Percentiles rank a stretch among this genome's conserved stretches.
Conservation (phyloP, 1,140 invertebrate species). For the Sipha flava region DNA sequence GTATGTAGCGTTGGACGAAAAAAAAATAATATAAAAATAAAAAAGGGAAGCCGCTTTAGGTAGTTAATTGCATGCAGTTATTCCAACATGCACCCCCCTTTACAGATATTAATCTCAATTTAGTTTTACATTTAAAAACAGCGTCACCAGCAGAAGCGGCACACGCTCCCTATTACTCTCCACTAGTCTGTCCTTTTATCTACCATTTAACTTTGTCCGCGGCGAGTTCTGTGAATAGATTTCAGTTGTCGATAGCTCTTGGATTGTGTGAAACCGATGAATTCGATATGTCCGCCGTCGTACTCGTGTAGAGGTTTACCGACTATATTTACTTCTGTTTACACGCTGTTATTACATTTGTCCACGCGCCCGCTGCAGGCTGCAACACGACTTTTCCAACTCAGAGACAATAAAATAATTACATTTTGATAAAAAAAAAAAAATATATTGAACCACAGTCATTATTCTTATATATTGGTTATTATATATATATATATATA, state of each 20-base stretch:
- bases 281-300: no score
- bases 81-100: neutral
- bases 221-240: neutral
- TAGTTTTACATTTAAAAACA: constrained; percentile 30
- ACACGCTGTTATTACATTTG: no score
- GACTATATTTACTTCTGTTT: no score
- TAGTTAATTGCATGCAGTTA: constrained; percentile 31
- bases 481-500: no score
- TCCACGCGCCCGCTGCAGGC: no score
- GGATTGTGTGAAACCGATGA: constrained; percentile 22
- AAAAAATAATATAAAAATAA: no score
- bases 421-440: no score
- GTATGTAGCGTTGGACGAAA: neutral
- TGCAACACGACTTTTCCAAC: no score
- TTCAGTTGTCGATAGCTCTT: neutral
- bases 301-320: no score
- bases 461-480: no score
- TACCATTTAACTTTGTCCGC: constrained; percentile 11
- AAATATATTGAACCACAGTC: no score
- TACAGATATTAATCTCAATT: constrained; percentile 30
- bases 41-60: constrained; percentile 17
- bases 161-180: neutral
- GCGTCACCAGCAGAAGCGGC: constrained; percentile 25
- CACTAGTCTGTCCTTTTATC: neutral
- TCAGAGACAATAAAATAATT: no score